These are phyloP conservation scores for Origma solitaria DNA, from an alignment of 2,113 vertebrate genomes.

Conservation along the genomic window DNA sequence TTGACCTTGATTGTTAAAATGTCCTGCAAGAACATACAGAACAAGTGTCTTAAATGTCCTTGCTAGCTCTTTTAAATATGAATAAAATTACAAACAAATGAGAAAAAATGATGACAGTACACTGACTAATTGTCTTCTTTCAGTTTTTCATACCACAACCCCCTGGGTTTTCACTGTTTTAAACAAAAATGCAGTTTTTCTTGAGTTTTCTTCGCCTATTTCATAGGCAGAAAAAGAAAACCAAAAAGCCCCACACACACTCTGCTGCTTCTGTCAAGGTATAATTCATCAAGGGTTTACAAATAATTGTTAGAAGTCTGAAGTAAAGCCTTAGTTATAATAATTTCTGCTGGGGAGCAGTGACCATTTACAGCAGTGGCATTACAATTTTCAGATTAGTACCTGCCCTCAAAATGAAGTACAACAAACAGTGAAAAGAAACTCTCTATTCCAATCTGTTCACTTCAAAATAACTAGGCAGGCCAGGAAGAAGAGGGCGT, in stretches of 20 bases:
- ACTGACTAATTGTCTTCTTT: not conserved
- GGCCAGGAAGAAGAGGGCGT: not conserved
- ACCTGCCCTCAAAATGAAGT: not conserved
- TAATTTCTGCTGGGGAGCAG: not conserved
- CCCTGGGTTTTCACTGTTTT: not conserved
- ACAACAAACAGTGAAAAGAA: not conserved
- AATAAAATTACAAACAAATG: not conserved
- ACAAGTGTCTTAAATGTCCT: not conserved
- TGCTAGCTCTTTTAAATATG: not conserved
- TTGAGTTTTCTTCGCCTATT: not conserved
- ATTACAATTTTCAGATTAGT: not conserved
- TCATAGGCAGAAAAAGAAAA: not conserved
- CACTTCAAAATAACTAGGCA: not conserved
- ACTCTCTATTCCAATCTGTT: not conserved
- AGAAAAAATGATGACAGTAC: not conserved
- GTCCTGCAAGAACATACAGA: not conserved
- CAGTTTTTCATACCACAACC: not conserved
- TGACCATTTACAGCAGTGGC: not conserved
- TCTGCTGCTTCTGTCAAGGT: not conserved
- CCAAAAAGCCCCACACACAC: not conserved
- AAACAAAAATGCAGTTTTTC: not conserved
- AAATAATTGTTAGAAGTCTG: not conserved
- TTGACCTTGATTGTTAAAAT: not conserved
- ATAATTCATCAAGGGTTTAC: not conserved
- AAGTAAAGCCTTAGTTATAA: not conserved